Evolutionary conservation across 2,888 invertebrate genomes (phyloP), one percentile per base, ranked within the genome.

Genomic region (Panorpa germanica): DNA sequence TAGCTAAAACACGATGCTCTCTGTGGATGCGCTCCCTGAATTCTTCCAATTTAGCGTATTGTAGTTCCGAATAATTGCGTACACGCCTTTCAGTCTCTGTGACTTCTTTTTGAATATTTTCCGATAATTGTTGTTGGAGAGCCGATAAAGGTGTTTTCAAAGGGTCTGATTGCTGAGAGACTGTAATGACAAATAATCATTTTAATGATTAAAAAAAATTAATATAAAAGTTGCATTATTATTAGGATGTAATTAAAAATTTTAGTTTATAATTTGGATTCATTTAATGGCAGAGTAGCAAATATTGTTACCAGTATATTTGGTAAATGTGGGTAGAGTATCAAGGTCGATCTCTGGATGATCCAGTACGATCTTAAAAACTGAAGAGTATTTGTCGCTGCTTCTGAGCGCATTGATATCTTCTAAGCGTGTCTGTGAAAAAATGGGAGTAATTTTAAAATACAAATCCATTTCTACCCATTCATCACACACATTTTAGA

Each of bases 41-140:
- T 38, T 65, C 66, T 46, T 83, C 78, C 42, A 81, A 62, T 40
- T 70, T 61, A 35, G 70, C 66, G 59, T 76, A 77, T 46, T 80
- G 74, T 45, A 72, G 70, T 43, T 74, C 74, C 37, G 72, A 69
- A 53, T 66, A 83, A 35, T 66, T 65, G 43, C 74, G 67, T 35
- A 86, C 74, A 39, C 72, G 64, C 41, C 77, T 75, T 44, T 82
- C 81, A 26, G 77, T 68, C 3, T 65, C 63, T 25, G 64, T 60
- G 29, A 75, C 64, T 52, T 82, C 73, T 26, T 65, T 61, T 45
- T 74, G 68, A 30, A 83, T 53, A 27, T 65, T 70, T 40, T 68
- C 66, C 34, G 70, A 66, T 35, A 78, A 59, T 43, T 72, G 67
- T 41, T 71, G 68, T 43, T 69, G 72, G 19, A 78, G 55, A 28